A percentile compares a stretch with the other conserved stretches of the same genome.
Evolutionary conservation across 1,140 invertebrate species (phyloP).

Genomic region (Archivesica marissinica): DNA sequence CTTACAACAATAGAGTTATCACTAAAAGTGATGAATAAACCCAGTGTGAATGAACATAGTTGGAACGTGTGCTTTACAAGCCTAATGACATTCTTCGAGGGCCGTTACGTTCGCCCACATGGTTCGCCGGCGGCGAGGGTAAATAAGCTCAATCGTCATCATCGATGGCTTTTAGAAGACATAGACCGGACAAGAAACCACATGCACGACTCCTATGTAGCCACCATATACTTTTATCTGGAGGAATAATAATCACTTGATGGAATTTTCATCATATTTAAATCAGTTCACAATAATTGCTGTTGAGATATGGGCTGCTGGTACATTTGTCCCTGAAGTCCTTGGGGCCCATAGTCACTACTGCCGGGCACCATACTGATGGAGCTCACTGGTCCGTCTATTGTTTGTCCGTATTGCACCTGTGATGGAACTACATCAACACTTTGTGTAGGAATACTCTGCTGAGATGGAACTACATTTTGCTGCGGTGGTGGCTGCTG

Average conservation of each 20-base stretch:
- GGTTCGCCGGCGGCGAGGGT: too few relatives aligned
- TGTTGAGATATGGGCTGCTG: slow-evolving; percentile 56
- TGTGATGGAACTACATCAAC: slow-evolving; percentile 30
- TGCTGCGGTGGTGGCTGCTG: slow-evolving; percentile 47
- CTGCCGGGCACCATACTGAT: slow-evolving; percentile 19
- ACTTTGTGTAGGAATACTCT: slow-evolving; percentile 50
- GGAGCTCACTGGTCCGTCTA: slow-evolving; percentile 32
- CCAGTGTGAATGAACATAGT: too few relatives aligned
- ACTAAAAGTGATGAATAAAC: too few relatives aligned
- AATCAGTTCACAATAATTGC: slow-evolving; percentile 50
- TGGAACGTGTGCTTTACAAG: background rate
- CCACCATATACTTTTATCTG: background rate
- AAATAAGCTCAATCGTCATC: background rate
- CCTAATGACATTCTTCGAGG: background rate
- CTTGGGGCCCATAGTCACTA: slow-evolving; percentile 41
- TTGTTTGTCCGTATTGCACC: slow-evolving; percentile 35
- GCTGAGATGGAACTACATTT: slow-evolving; percentile 60
- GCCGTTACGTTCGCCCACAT: background rate
- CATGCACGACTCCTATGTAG: background rate
- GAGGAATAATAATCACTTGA: background rate
- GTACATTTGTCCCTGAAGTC: slow-evolving; percentile 34
- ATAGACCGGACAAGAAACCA: background rate
- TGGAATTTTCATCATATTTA: background rate
- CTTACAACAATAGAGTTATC: too few relatives aligned
- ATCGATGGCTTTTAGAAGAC: background rate